phyloP scores from a whole-genome alignment of 1,140 invertebrate species.

The Zaprionus capensis region DNA sequence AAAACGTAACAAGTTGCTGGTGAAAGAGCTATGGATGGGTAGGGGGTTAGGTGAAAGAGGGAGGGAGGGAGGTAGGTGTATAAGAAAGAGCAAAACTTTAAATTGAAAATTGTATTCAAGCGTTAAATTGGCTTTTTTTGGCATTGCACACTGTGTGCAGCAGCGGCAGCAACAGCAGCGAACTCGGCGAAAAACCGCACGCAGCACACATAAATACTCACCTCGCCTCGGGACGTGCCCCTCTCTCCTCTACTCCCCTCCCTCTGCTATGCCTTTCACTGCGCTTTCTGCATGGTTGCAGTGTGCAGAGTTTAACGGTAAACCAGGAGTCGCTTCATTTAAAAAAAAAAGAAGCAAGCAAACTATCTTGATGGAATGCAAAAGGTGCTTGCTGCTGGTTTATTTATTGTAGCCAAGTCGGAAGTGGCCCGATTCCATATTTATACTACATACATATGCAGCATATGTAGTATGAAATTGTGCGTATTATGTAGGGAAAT shows the following conservation, averaged over 20 bases:
- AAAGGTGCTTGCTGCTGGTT: not conserved
- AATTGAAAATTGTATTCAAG: conserved; percentile 83
- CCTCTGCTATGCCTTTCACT: conserved; percentile 2
- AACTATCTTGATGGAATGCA: conserved; percentile 5
- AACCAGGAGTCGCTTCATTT: conserved; percentile 8
- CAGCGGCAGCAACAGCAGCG: conserved; percentile 15
- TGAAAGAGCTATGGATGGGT: not conserved
- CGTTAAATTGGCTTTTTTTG: conserved; percentile 81
- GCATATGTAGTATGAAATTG: not conserved
- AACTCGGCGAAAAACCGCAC: conserved; percentile 44
- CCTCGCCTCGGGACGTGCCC: conserved; percentile 13
- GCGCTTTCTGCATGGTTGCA: not conserved
- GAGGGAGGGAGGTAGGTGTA: conserved; percentile 23
- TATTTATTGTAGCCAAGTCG: conserved; percentile 17
- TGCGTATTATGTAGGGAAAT: not conserved
- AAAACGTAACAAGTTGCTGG: conserved; percentile 52
- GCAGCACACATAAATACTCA: conserved; percentile 51
- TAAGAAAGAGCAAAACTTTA: conserved; percentile 79
- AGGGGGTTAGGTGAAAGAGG: not conserved
- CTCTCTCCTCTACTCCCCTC: conserved; percentile 1
- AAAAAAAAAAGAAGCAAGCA: not conserved
- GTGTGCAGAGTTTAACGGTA: not conserved
- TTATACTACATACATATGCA: not conserved
- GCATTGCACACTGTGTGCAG: conserved; percentile 36
- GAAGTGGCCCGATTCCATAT: conserved; percentile 5